Percentiles rank a stretch among this genome's conserved stretches.
Evolutionary conservation across 2,797 vertebrate genomes (phyloP).

Genomic region (Oreochromis mossambicus): DNA sequence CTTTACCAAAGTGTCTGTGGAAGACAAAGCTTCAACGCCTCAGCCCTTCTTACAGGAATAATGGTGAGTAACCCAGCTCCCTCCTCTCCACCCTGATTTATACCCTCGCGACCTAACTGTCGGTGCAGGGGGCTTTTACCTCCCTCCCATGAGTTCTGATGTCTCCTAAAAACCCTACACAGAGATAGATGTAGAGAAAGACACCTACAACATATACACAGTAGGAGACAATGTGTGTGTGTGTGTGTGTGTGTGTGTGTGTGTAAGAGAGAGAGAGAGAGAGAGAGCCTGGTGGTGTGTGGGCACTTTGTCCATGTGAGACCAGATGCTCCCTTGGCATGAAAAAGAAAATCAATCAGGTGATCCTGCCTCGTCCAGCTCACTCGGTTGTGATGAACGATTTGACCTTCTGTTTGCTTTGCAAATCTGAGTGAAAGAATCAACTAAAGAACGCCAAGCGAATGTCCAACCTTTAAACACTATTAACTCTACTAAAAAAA

Average conservation of each 20-base stretch:
- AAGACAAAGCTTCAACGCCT: constrained; percentile 55
- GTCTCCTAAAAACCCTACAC: constrained; percentile 5
- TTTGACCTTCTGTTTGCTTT: not conserved
- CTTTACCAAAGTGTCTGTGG: not conserved
- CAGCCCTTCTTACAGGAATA: constrained; percentile 33
- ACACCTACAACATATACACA: constrained; percentile 13
- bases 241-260: not conserved
- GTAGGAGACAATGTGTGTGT: not conserved
- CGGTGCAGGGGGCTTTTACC: not conserved
- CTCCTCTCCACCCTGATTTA: constrained; percentile 10
- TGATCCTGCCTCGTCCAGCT: not conserved
- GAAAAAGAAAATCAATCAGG: not conserved
- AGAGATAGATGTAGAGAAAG: not conserved
- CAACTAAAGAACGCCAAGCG: not conserved
- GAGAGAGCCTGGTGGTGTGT: not conserved
- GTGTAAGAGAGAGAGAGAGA: not conserved
- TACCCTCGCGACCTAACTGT: constrained; percentile 26
- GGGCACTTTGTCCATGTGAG: not conserved
- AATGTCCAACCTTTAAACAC: not conserved
- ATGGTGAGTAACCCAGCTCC: constrained; percentile 13
- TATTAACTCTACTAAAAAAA: not conserved
- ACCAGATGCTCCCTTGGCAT: not conserved
- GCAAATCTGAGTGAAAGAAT: not conserved
- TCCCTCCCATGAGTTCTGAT: constrained; percentile 6
- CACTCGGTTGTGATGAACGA: not conserved